Percentiles rank a stretch among this genome's conserved stretches.
These are phyloP conservation scores for Corythornis vintsioides DNA, from an alignment of 2,113 vertebrate species.

Conservation along the genomic window DNA sequence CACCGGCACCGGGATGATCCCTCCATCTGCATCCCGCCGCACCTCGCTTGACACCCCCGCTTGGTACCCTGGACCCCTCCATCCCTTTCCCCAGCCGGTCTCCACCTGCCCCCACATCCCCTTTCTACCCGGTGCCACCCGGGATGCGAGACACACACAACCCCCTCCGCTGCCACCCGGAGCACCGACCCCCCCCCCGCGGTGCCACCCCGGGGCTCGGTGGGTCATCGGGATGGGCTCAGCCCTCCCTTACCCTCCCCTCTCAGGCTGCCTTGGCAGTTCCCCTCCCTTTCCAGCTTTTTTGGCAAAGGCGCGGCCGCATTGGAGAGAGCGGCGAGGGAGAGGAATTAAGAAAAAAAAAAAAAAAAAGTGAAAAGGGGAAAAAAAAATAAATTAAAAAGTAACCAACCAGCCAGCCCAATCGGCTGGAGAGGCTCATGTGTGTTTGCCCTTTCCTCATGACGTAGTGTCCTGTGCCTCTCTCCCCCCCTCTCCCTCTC, in stretches of 20 bases:
- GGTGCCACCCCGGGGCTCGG: not conserved
- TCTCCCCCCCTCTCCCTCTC: slow-evolving; percentile 22
- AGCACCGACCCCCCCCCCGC: not conserved
- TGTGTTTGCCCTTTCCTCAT: slow-evolving; percentile 81
- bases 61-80: not conserved
- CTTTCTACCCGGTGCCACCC: not conserved
- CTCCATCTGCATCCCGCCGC: not conserved
- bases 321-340: slow-evolving; percentile 76
- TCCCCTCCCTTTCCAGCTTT: not conserved
- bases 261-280: slow-evolving; percentile 53
- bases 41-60: too few species aligned
- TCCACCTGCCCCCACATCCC: not conserved
- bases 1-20: not conserved
- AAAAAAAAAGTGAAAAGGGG: not conserved
- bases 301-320: slow-evolving; percentile 66
- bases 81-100: not conserved
- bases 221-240: slow-evolving; percentile 66
- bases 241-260: not conserved
- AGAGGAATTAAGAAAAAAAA: slow-evolving; percentile 66
- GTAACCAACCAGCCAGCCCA: slow-evolving; percentile 32
- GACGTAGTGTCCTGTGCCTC: slow-evolving; percentile 79
- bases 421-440: slow-evolving; percentile 77
- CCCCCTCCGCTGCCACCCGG: not conserved
- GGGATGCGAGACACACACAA: not conserved
- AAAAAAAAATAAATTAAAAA: not conserved